Base-by-base conservation (phyloP, 2,797 vertebrate genomes). In the Myiotriccus ornatus region DNA sequence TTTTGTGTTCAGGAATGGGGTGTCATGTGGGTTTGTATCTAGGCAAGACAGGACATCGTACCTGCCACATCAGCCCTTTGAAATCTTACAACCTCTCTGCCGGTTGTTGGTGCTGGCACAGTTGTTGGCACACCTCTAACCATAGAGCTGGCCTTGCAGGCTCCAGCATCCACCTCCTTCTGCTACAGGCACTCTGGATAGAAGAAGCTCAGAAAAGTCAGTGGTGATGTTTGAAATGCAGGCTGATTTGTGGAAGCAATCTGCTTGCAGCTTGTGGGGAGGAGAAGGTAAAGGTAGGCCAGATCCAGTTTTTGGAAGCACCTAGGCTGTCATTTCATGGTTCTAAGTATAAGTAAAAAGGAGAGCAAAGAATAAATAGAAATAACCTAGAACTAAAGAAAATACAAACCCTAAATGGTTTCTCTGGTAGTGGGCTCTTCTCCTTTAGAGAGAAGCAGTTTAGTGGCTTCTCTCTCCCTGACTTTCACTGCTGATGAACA, bases 1-100 rank as follows among this genome's bases (percentile, higher is more conserved):
- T 90, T 86, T 62, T 67, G 84, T 89, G 86, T 96, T 93, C 78
- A 75, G 71, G 59, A 90, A 28, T 14, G 63, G 77, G 11, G 39
- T 8, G 87, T 91, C 82, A 74, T 25, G 85, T 6, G 20, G 15
- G 52, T 77, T 87, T 64, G 60, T 80, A 59, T 81, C 59, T 87
- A 37, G 84, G 70, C 28, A 20, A 70, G 63, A 67, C 7, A 27
- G 65, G 83, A 49, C 74, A 46, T 25, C 34, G 25, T 59, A 59
- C 77, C 88, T 93, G 83, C 86, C 87, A 68, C 1, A 71, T 71
- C 68, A 86, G 53, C 57, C 67, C 69, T 55, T 50, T 39, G 77
- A 70, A 69, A 59, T 60, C 63, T 28, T 47, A 34, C 34, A 56
- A 17, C 56, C 39, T 35, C 14, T 32, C 43, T 81, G 63, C 43